These are phyloP conservation scores for Passer domesticus DNA, from an alignment of 2,113 vertebrate species.

Conservation along the genomic window DNA sequence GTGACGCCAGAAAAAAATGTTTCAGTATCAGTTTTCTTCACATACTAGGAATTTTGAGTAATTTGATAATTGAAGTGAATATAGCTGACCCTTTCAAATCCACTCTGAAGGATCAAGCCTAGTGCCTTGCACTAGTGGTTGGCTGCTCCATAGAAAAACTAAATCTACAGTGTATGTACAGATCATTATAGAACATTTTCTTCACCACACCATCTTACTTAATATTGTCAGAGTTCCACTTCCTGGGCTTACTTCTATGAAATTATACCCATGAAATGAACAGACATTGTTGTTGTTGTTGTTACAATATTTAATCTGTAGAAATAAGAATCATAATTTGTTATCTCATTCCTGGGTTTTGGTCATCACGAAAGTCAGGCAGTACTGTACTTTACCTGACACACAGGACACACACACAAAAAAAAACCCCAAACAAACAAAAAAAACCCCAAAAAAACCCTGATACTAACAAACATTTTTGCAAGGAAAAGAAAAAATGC, in stretches of 20 bases:
- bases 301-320: not conserved
- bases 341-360: not conserved
- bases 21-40: not conserved
- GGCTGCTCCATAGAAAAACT: not conserved
- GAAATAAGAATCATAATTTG: not conserved
- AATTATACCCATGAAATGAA: not conserved
- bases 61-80: not conserved
- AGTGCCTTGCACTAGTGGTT: not conserved
- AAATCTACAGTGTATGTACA: not conserved
- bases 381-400: not conserved
- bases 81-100: not conserved
- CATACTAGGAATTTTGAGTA: not conserved
- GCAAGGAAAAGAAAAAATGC: not conserved
- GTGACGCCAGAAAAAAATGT: not conserved
- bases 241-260: not conserved
- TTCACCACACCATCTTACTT: not conserved
- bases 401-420: not conserved
- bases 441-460: not conserved
- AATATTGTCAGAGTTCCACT: not conserved
- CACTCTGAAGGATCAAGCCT: not conserved
- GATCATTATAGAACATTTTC: not conserved
- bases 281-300: not conserved
- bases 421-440: not conserved
- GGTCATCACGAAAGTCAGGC: not conserved
- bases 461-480: not conserved